phyloP scores from a whole-genome alignment of 2,113 vertebrate species.

The Phaethon lepturus region DNA sequence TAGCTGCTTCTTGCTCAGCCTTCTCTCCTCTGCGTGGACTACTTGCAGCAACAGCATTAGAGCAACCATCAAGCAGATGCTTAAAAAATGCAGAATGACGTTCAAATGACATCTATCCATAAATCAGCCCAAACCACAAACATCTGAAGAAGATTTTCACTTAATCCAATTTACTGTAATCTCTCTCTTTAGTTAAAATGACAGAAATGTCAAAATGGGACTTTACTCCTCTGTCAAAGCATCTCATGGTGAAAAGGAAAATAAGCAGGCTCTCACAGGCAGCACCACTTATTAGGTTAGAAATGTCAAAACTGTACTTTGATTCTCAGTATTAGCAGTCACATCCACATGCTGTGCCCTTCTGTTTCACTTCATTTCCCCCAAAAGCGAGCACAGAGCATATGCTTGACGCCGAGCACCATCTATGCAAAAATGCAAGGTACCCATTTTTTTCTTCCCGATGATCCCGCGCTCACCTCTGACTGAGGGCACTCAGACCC shows the following conservation, averaged over 20 bases:
- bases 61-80: slow-evolving; percentile 64
- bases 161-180: slow-evolving; percentile 75
- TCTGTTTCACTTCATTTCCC: slow-evolving; percentile 52
- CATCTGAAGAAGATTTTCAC: slow-evolving; percentile 72
- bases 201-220: slow-evolving; percentile 72
- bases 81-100: slow-evolving; percentile 65
- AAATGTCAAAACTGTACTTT: slow-evolving; percentile 68
- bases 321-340: slow-evolving; percentile 61
- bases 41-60: slow-evolving; percentile 50
- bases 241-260: slow-evolving; percentile 66
- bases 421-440: neutral
- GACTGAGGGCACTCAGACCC: accelerated
- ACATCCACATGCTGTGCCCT: slow-evolving; percentile 60
- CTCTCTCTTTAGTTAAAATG: slow-evolving; percentile 70
- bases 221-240: slow-evolving; percentile 70
- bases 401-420: neutral
- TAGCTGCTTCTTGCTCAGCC: slow-evolving; percentile 45
- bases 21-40: neutral
- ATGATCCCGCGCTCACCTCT: neutral
- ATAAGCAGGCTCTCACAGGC: slow-evolving; percentile 51
- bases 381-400: slow-evolving; percentile 22
- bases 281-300: slow-evolving; percentile 68
- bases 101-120: slow-evolving; percentile 72
- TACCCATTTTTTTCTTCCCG: accelerated
- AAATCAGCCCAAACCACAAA: slow-evolving; percentile 72